A percentile compares a stretch with the other conserved stretches of the same genome.
Evolutionary conservation across 2,888 invertebrate species (phyloP).

Genomic region (Cheilosia vulpina): DNA sequence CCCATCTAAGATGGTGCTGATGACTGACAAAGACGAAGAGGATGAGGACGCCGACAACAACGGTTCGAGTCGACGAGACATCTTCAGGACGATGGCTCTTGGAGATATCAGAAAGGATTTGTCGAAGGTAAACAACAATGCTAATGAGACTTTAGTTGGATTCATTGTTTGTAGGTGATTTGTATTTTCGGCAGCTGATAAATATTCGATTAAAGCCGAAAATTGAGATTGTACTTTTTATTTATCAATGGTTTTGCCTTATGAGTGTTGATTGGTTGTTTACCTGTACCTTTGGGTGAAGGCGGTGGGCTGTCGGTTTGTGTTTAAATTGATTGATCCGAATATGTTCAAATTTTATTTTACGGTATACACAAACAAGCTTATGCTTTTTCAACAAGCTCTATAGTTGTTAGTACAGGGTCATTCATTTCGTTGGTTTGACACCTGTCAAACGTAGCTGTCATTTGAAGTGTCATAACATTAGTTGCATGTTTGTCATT

Average conservation of each 20-base stretch:
- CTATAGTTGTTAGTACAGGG: no score
- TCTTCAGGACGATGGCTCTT: constrained; percentile 21
- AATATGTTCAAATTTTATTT: no score
- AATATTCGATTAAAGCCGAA: constrained; percentile 15
- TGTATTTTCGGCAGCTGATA: constrained; percentile 37
- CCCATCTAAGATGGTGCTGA: constrained; percentile 18
- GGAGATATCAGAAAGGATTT: constrained; percentile 59
- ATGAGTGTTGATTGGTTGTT: background rate
- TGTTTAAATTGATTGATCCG: no score
- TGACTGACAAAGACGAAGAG: background rate
- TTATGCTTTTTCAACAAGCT: no score
- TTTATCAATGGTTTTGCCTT: background rate
- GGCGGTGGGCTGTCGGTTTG: no score
- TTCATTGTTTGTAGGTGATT: constrained; percentile 63
- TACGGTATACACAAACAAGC: no score
- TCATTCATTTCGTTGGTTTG: no score
- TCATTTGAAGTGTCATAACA: no score
- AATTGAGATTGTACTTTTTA: background rate
- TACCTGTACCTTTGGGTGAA: no score
- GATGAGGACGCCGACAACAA: background rate
- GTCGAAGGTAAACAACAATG: constrained; percentile 61
- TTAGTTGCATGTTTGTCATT: no score
- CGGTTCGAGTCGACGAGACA: constrained; percentile 11
- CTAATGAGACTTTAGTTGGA: constrained; percentile 65
- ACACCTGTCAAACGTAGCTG: no score